Evolutionary conservation across 2,113 vertebrate genomes (phyloP), one percentile per base, ranked within the genome.

Genomic region (mouse (Mus musculus)): DNA sequence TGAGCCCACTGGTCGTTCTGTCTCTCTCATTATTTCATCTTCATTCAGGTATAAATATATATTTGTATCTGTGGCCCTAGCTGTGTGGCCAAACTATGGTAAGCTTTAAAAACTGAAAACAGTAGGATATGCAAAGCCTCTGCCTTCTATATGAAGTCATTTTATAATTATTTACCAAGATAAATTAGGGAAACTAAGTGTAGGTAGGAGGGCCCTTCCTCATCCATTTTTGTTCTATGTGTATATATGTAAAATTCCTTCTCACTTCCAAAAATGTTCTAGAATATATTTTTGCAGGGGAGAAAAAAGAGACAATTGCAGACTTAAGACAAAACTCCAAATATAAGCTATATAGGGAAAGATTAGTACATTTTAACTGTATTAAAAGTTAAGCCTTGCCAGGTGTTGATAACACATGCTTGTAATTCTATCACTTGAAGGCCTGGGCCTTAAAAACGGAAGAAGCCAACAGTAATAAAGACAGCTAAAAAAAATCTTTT

Each of bases 111-210:
- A 33, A 81, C 42, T 81, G 63, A 90, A 59, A 36, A 67, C 17
- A 91, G 42, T 1, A 76, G 76, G 39, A 65, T 7, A 24, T 6
- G 22, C 49, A n/a, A 97, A n/a, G 59, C 16, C 2, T 63, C 39
- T 93, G 8, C 17, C 75, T 97, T 92, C 39, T 91, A n/a, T 22
- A 42, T 28, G 8, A 69, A 77, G 71, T 69, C 17, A 5, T 52
- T 89, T 54, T 92, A 3, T 75, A 56, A 65, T 72, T 61, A 56
- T 56, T 81, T 36, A n/a, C 72, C 75, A 42, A 11, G n/a, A 26
- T 61, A 65, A 96, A 94, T 78, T 90, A 81, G 80, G 59, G 86
- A 91, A 93, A 78, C n/a, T 67, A 87, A 85, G 88, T 71, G 67
- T 28, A 84, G 75, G 28, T 73, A n/a, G 19, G 7, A 85, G 16